Evolutionary conservation across 2,113 vertebrate species (phyloP).

Genomic region (Phalacrocorax aristotelis): DNA sequence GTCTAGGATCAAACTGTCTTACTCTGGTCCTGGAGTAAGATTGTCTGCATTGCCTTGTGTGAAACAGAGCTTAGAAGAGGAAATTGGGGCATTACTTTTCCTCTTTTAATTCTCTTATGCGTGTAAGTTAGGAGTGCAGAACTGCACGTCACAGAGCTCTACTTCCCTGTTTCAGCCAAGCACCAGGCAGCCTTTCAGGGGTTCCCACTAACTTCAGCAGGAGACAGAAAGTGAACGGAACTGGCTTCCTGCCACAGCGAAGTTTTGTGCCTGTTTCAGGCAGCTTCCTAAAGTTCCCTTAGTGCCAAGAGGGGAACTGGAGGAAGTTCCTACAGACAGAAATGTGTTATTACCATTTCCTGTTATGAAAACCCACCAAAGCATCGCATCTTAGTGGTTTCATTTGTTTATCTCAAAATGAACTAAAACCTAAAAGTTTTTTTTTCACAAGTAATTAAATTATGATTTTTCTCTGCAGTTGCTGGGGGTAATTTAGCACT

Average conservation of each 20-base stretch:
- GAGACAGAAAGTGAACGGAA: not conserved
- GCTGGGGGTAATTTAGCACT: not conserved
- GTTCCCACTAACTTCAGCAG: not conserved
- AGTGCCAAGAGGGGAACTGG: not conserved
- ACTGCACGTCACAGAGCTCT: not conserved
- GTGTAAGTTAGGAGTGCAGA: not conserved
- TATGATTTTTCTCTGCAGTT: not conserved
- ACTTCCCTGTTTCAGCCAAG: not conserved
- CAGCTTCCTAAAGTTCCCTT: conserved; percentile 4
- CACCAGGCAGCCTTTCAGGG: not conserved
- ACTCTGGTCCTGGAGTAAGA: not conserved
- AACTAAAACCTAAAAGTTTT: not conserved
- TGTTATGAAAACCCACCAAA: conserved; percentile 20
- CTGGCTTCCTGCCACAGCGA: not conserved
- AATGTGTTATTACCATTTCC: conserved; percentile 30
- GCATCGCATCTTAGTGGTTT: not conserved
- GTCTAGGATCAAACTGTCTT: not conserved
- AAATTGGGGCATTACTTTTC: not conserved
- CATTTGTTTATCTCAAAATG: not conserved
- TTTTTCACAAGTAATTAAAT: not conserved
- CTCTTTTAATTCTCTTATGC: not conserved
- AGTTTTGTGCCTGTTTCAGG: not conserved
- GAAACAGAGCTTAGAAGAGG: not conserved
- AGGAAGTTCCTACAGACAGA: conserved; percentile 45
- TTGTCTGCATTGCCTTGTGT: not conserved